A percentile compares a stretch with the other conserved stretches of the same genome.
phyloP scores from a whole-genome alignment of 2,888 invertebrate species.

The Cheiracanthium punctorium region DNA sequence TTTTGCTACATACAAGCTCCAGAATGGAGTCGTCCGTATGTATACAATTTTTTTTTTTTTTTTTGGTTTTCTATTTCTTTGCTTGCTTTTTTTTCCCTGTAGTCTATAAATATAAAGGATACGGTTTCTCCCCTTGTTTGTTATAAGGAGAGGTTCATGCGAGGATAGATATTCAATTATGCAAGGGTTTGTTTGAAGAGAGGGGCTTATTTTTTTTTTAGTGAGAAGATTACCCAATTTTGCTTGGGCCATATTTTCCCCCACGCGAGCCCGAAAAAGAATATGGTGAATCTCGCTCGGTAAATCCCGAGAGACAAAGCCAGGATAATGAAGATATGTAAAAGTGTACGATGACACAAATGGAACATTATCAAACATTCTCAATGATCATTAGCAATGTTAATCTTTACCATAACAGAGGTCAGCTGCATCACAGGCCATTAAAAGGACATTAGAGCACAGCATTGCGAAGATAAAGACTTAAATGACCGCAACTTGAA shows the following conservation, averaged over 20 bases:
- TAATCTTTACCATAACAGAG: background rate
- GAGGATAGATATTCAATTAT: constrained; percentile 15
- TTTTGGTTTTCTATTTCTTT: background rate
- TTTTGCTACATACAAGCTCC: background rate
- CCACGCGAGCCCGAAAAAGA: too few relatives aligned
- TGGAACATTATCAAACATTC: too few relatives aligned
- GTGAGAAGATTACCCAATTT: background rate
- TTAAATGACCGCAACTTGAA: background rate
- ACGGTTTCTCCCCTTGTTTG: background rate
- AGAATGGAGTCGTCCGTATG: background rate
- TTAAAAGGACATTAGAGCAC: background rate
- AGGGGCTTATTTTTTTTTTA: background rate
- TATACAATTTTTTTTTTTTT: background rate
- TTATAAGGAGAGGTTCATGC: background rate
- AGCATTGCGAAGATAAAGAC: background rate
- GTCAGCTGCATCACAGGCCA: background rate
- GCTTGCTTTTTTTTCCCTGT: background rate
- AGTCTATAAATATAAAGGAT: too few relatives aligned
- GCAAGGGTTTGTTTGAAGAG: constrained; percentile 10
- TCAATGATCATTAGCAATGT: background rate
- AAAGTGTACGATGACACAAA: too few relatives aligned
- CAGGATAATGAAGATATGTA: too few relatives aligned
- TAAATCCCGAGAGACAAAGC: too few relatives aligned
- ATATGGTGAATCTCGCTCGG: too few relatives aligned
- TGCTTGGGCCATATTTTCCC: background rate